phyloP scores from a whole-genome alignment of 2,888 invertebrate species.

The Dimorphilus gyrociliatus region DNA sequence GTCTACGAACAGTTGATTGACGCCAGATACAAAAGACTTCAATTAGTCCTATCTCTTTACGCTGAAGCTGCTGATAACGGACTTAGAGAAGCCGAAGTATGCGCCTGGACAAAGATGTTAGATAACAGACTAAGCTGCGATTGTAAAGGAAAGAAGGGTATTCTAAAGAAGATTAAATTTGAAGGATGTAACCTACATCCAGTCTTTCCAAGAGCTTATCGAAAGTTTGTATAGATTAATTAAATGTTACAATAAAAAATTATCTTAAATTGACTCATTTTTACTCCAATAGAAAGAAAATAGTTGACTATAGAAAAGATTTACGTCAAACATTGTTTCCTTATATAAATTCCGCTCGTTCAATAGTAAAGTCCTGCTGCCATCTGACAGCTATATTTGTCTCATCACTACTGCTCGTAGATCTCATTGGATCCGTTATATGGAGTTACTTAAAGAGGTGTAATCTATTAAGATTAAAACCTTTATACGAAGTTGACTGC shows the following conservation, averaged over 20 bases:
- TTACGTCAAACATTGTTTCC: conserved; percentile 9
- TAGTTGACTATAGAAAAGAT: conserved; percentile 4
- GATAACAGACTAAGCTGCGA: conserved; percentile 9
- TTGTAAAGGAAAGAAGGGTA: conserved; percentile 10
- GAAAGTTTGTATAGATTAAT: conserved; percentile 6
- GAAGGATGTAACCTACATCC: conserved; percentile 13
- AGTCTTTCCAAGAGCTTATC: conserved; percentile 11
- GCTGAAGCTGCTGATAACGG: conserved; percentile 9
- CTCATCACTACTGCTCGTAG: conserved; percentile 24
- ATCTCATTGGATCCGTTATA: conserved; percentile 24
- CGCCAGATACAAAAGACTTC: conserved; percentile 22
- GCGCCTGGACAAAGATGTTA: conserved; percentile 14
- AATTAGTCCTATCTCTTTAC: conserved; percentile 13
- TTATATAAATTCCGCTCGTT: conserved; percentile 17
- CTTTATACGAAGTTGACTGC: conserved; percentile 13
- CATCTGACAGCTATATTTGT: conserved; percentile 25
- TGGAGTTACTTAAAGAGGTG: conserved; percentile 34
- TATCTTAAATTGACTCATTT: background rate
- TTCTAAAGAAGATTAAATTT: conserved; percentile 10
- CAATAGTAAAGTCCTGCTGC: conserved; percentile 23
- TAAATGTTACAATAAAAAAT: background rate
- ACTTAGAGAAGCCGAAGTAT: too few relatives aligned
- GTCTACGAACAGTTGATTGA: conserved; percentile 27
- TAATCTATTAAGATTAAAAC: conserved; percentile 13
- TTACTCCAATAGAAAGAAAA: background rate